Evolutionary conservation across 2,797 vertebrate genomes (phyloP), one percentile per base, ranked within the genome.

Genomic region (Nyctalus aviator): DNA sequence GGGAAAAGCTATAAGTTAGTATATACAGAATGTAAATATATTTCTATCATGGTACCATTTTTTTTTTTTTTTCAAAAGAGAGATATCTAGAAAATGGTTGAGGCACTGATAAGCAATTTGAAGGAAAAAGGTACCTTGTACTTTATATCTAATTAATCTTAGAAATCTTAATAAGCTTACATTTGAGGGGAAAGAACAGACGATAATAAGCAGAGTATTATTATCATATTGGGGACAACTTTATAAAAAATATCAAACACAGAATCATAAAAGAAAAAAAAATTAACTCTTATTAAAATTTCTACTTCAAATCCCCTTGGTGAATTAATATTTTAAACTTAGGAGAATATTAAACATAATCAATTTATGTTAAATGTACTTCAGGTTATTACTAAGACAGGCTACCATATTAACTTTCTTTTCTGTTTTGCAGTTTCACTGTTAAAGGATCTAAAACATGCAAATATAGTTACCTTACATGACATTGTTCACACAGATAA

Each of bases 401-500:
- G 4, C 77, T 90, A 20, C n/a, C n/a, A 68, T 1, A 96, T 68
- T 96, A 57, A 44, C 72, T 95, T 62, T 83, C 86, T 97, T 97
- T 97, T 97, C 2, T 97, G 35, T 98, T 96, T 96, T 98, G 41
- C 96, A 99, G 99, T 99, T 94, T 99, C 99, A 8, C 98, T 99
- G 97, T 97, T 99, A 97, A 99, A 99, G 98, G 99, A 99, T 98
- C 98, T 99, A 98, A 99, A 99, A 98, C 99, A 99, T 94, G 99
- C 99, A 96, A 99, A 99, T 98, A 99, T 99, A 64, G 99, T 99
- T 98, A 99, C 99, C 0, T 98, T 99, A 91, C 99, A 99, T 25
- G 99, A 99, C 98, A 99, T 99, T 90, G 98, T 99, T 97, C 99
- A 99, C 98, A 99, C 99, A 18, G 99, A 99, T 93, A 99, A 99